Evolutionary conservation across 2,888 invertebrate genomes (phyloP), one percentile per base, ranked within the genome.

Genomic region (Athripsodes cinereus): DNA sequence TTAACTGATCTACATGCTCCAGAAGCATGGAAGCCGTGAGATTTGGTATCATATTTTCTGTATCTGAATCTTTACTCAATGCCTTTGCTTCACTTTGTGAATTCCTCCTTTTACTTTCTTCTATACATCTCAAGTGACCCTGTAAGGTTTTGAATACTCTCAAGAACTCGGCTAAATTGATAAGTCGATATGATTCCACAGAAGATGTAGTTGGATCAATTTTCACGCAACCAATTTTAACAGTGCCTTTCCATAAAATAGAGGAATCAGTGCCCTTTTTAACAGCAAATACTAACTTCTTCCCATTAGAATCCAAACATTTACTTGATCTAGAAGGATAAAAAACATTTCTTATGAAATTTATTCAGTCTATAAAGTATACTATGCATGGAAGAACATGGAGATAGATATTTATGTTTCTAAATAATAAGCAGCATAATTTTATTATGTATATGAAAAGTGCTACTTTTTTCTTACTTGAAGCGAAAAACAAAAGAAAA

Each of bases 241-340:
- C 82, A 1, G 84, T 85, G 0, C 83, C 84, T 68, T 85, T 86
- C 88, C 88, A 88, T 34, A 87, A 72, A 21, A 85, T 68, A 1
- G 84, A 79, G 0, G 79, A 73, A 67, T 86, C 85, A 2, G 83
- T 81, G 2, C 84, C 85, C 62, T 79, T 80, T 67, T 84, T 83
- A 1, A 87, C 78, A 49, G 81, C 79, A 72, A 87, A 87, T 40
- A 84, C 70, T 22, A 87, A 69, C 67, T 82, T 82, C 66, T 84
- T 83, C 0, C 85, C 85, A 65, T 79, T 75, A 2, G 76, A 70
- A 69, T 84, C 84, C 60, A 81, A 74, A 65, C 81, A 84, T 65
- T 80, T 79, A 60, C 78, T 75, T 1, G 84, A 82, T 58, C 85
- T 85, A 63, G 44, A 58, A 62, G 26, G 10, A 26, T 26, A 26